Evolutionary conservation across 2,113 vertebrate species (phyloP), one percentile per base, ranked within the genome.

Genomic region (Zeus faber): DNA sequence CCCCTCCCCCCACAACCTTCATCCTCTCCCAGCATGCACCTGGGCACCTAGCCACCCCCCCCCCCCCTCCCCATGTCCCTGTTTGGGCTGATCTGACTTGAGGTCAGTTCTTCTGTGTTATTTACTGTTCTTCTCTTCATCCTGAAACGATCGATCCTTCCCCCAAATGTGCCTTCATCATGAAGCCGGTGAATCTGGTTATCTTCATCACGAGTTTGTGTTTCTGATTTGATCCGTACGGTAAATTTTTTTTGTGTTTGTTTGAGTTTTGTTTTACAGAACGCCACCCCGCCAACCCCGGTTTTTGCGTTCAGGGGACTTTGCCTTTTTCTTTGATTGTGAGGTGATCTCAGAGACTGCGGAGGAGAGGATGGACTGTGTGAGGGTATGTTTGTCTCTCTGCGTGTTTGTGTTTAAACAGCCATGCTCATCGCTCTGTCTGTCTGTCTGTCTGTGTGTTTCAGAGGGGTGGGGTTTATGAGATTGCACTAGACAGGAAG

Each of bases 321-420:
- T 80, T 62, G 72, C 72, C 76, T 79, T 69, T 72, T 58, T 64
- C 54, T 33, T 37, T 37, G 65, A 75, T 70, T 73, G 69, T 74
- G 73, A 84, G 83, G 79, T 83, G 74, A 85, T 86, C 88, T 90
- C 87, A 89, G 88, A 87, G 85, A 85, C 75, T 57, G 69, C 57
- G 60, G 70, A 63, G 74, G 58, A 44, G 49, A 44, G 54, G 31
- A 14, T 53, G 49, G n/a, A n/a, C n/a, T 52, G 58, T n/a, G 7
- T 59, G 64, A 39, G 33, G 49, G 55, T 26, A 23, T 10, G 43
- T 37, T 13, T 20, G 13, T 43, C 35, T 53, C 2, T 25, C 8
- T 33, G 24, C 46, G 39, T 27, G 23, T 23, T 10, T 37, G 31
- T 10, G 20, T 52, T 9, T 44, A 13, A 13, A 21, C 13, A 21